Percentiles rank a stretch among this genome's conserved stretches.
phyloP scores from a whole-genome alignment of 2,797 vertebrate genomes.

The Malacoraja senta region DNA sequence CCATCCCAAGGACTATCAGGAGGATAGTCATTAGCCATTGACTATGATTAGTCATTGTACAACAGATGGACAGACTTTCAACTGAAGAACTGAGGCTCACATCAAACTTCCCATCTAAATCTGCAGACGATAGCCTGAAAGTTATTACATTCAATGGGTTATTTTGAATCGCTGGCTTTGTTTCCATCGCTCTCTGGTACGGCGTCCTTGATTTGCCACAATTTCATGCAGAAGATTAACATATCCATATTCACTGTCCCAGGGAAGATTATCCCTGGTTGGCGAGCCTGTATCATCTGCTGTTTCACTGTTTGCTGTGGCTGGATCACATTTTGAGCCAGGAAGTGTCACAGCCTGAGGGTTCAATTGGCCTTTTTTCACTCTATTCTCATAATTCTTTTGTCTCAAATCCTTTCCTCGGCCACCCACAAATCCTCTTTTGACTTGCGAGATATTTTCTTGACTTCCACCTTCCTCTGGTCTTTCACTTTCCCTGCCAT shows the following conservation, averaged over 20 bases:
- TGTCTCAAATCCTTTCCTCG: not conserved
- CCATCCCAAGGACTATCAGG: not conserved
- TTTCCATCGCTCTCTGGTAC: conserved; percentile 67
- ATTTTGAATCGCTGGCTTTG: conserved; percentile 52
- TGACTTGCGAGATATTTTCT: not conserved
- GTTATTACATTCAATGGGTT: not conserved
- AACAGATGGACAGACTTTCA: not conserved
- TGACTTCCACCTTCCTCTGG: not conserved
- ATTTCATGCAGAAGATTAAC: conserved; percentile 69
- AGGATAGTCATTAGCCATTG: not conserved
- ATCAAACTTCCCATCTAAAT: not conserved
- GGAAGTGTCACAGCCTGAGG: not conserved
- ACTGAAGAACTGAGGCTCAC: not conserved
- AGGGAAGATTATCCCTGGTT: conserved; percentile 50
- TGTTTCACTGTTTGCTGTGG: not conserved
- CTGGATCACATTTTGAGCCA: not conserved
- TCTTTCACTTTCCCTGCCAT: too few species aligned
- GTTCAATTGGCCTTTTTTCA: conserved; percentile 21
- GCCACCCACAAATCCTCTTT: not conserved
- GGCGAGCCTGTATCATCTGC: conserved; percentile 48
- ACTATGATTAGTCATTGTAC: not conserved
- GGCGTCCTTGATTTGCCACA: conserved; percentile 66
- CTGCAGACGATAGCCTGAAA: not conserved
- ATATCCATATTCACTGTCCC: conserved; percentile 53
- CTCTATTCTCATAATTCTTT: not conserved